Base-by-base conservation (phyloP, 2,797 vertebrate genomes). In the Coranthus polyacanthus region DNA sequence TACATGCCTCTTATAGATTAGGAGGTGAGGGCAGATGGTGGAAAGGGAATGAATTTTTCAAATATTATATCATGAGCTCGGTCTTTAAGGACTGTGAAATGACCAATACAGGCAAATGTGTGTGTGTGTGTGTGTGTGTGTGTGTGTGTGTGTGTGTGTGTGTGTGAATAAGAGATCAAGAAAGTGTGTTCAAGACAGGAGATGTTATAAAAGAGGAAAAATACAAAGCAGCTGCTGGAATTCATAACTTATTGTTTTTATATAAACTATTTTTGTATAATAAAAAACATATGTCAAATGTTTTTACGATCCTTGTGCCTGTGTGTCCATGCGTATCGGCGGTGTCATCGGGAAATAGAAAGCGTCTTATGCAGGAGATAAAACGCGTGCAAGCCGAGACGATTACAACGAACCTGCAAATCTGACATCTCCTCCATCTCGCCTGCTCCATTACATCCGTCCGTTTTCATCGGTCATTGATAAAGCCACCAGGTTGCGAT, bases 251-350 rank as follows among this genome's bases (percentile, higher is more conserved):
- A 96, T 95, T 95, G 92, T 96, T 97, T 97, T 96, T 96, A 95
- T 91, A 95, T 87, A 94, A 89, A 93, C 87, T 97, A 96, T 97
- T 97, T 97, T 98, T 97, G 89, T 96, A 96, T 93, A 94, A 92
- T 81, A 92, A 89, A 88, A 85, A 81, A 67, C 45, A 60, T 63
- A 68, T 68, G 50, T 69, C 51, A 79, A 50, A 45, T 74, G 41
- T 26, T 51, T 60, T 55, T 53, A 39, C 29, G 12, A 17, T 65
- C 2, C 3, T 49, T 68, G 24, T 76, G 52, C 10, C 12, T 67
- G 16, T 60, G 47, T 67, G 60, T 55, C 43, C n/a, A n/a, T 45
- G 17, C 37, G 22, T 39, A 63, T 72, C 38, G 58, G 22, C 43
- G 46, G 18, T 63, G 26, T 65, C 29, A 58, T 57, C n/a, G 20